These are phyloP conservation scores for Pteropus rufus DNA, from an alignment of 2,797 vertebrate species.

Conservation along the genomic window DNA sequence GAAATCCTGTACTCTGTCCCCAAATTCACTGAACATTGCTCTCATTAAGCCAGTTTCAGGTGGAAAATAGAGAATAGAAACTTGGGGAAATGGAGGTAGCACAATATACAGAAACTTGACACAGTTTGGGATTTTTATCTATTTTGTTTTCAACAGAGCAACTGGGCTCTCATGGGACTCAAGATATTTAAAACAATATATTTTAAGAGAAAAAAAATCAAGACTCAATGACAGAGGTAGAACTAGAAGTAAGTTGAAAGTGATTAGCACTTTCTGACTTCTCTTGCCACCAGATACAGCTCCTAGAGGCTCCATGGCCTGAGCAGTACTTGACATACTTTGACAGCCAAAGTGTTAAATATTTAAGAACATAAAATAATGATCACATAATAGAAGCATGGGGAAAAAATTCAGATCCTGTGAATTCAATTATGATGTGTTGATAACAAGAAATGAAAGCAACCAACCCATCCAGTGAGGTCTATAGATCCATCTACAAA, in stretches of 20 bases:
- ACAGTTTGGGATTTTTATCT: not conserved
- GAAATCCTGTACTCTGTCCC: not conserved
- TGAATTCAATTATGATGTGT: slow-evolving; percentile 9
- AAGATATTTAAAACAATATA: slow-evolving; percentile 4
- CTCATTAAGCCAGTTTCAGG: not conserved
- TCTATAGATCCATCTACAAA: not conserved
- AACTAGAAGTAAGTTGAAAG: not conserved
- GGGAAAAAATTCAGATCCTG: not conserved
- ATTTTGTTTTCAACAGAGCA: not conserved
- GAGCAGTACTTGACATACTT: not conserved
- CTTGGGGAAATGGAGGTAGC: not conserved
- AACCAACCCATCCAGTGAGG: not conserved
- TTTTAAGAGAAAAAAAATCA: not conserved
- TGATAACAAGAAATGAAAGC: slow-evolving; percentile 18
- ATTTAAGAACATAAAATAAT: slow-evolving; percentile 52
- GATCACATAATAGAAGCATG: slow-evolving; percentile 28
- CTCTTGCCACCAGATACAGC: not conserved
- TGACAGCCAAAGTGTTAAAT: slow-evolving; percentile 43
- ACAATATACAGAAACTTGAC: not conserved
- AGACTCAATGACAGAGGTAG: not conserved
- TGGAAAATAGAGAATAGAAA: not conserved
- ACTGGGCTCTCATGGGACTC: not conserved
- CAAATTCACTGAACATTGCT: not conserved
- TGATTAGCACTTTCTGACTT: not conserved
- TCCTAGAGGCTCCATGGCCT: not conserved